These are phyloP conservation scores for Hybognathus amarus DNA, from an alignment of 2,797 vertebrate genomes.

Conservation along the genomic window DNA sequence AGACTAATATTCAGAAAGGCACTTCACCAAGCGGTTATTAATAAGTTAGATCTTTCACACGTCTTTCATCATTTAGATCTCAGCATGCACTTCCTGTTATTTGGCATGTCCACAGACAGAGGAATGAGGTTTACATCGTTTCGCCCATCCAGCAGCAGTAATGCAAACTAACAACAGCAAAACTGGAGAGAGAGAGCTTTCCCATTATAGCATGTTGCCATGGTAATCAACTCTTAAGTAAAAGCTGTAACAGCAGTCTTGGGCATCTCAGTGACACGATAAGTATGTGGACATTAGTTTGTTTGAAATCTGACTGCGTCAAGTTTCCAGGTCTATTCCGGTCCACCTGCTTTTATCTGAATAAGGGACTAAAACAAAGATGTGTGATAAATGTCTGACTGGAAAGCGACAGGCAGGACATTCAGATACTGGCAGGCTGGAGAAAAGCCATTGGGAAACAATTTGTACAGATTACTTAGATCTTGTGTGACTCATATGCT, in stretches of 20 bases:
- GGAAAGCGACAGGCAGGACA: background rate
- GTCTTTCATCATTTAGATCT: conserved; percentile 1
- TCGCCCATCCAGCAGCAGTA: background rate
- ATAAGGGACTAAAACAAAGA: background rate
- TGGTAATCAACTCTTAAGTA: conserved; percentile 18
- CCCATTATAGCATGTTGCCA: conserved; percentile 32
- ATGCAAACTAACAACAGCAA: background rate
- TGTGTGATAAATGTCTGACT: conserved; percentile 4
- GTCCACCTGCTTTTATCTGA: background rate
- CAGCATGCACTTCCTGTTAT: conserved; percentile 19
- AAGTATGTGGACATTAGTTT: background rate
- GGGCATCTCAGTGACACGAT: conserved; percentile 3
- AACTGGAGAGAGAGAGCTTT: conserved; percentile 16
- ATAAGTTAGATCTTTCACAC: background rate
- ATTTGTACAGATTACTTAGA: conserved; percentile 6
- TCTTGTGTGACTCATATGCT: background rate
- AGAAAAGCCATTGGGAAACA: background rate
- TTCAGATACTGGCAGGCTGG: background rate
- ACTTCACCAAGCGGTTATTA: background rate
- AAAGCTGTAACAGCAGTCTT: conserved; percentile 2
- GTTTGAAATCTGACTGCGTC: background rate
- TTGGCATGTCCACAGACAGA: background rate
- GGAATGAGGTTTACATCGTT: background rate
- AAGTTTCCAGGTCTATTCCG: background rate
- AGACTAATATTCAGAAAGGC: conserved; percentile 7